Evolutionary conservation across 2,113 vertebrate species (phyloP), one percentile per base, ranked within the genome.

Genomic region (Cochlearius cochlearius): DNA sequence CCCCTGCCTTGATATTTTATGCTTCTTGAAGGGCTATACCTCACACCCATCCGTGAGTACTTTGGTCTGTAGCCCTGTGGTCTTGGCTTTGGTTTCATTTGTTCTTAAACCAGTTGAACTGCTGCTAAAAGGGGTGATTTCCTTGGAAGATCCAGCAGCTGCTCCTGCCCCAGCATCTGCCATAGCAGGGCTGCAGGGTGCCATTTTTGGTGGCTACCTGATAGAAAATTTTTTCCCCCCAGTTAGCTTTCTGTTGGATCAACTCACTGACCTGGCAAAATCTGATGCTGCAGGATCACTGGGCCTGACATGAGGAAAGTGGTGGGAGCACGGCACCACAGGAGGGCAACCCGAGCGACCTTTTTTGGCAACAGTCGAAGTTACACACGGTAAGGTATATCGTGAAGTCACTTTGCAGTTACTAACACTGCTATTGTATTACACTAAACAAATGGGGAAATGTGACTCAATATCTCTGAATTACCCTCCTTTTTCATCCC

Each of bases 241-340:
- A 4, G 16, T 78, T 79, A 43, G 10, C 79, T 92, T 92, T 73
- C 63, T 22, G 2, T 26, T 73, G 86, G 32, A 92, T 86, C 63
- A 62, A 5, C 15, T 93, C 79, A 55, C n/a, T 84, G 79, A 81
- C 68, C 83, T 71, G 67, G 50, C 22, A 80, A 86, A 91, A 88
- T 62, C 50, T 59, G 55, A 47, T 94, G 63, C 59, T 86, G 14
- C 32, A 21, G 72, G 63, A 71, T 71, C 63, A 15, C 63, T 84
- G 73, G 45, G 38, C 43, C 15, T 1, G 3, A 66, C 74, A n/a
- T 38, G 74, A 94, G 58, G 59, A 66, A 52, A 76, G 62, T 53
- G 49, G 30, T 76, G 59, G 72, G 62, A 80, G 29, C 41, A 55
- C 0, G 6, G 10, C 29, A 62, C 15, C n/a, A 3, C 25, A 30